These are phyloP conservation scores for Heptranchias perlo DNA, from an alignment of 2,113 vertebrate genomes.

Conservation along the genomic window DNA sequence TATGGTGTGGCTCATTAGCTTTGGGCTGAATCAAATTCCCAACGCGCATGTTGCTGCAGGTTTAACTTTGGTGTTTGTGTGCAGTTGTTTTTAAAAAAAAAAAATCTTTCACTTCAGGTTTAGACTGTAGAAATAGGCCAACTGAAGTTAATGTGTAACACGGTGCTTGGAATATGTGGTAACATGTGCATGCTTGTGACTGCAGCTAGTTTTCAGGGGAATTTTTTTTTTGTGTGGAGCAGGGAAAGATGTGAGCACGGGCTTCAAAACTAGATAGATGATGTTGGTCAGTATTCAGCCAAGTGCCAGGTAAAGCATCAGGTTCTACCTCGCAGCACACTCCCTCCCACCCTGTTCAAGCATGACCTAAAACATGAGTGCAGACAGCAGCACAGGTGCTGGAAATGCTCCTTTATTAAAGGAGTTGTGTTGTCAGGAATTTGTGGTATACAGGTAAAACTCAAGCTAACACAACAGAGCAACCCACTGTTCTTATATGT, in stretches of 20 bases:
- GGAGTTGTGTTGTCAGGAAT: slow-evolving; percentile 5
- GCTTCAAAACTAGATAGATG: not conserved
- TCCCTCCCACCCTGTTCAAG: no score
- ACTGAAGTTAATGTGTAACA: not conserved
- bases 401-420: not conserved
- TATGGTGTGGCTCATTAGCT: not conserved
- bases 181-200: not conserved
- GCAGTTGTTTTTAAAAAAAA: not conserved
- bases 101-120: slow-evolving; percentile 8
- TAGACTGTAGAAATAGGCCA: not conserved
- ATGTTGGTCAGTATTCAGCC: not conserved
- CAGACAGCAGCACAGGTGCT: not conserved
- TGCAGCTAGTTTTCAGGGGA: not conserved
- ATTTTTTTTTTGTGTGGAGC: not conserved
- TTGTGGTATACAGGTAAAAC: not conserved
- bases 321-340: slow-evolving; percentile 23
- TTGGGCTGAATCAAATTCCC: not conserved
- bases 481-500: not conserved
- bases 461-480: not conserved
- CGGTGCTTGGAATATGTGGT: not conserved
- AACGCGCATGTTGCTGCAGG: not conserved
- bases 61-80: slow-evolving; percentile 6
- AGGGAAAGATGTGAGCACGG: not conserved
- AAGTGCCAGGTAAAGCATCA: not conserved
- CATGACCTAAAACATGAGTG: not conserved